Base-by-base conservation (phyloP, 1,140 invertebrate genomes). In the Plodia interpunctella region DNA sequence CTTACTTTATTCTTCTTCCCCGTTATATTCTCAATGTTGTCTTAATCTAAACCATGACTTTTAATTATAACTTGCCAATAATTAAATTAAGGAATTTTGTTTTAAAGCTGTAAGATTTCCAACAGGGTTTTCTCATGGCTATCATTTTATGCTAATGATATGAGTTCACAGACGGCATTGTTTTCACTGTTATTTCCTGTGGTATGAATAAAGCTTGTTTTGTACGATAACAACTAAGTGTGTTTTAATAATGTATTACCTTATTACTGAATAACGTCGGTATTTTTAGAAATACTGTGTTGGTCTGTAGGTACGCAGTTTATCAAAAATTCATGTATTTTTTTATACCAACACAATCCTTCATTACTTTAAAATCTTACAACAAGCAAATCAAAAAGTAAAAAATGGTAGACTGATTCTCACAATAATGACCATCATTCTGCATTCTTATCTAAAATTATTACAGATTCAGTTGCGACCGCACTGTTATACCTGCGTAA, bases 51-150 rank as follows among this genome's bases (percentile, higher is more conserved):
- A 58, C 56, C 63, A 59, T 32, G 52, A 30, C 56, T 55, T 58
- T 55, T 65, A 64, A 64, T 64, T 64, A 60, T 50, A 49, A 50
- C 25, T 54, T 20, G 19, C 20, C 30, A n/a, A 10, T 30, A 63
- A 54, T 54, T 49, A 56, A 57, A 25, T 44, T 15, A 63, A 68
- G 21, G 57, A 66, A 72, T 69, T 62, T 53, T 19, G 19, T 25
- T 18, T n/a, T 25, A 53, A 30, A 64, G 49, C 57, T 55, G 21
- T 59, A 58, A 56, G 38, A 65, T 62, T 53, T 61, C 15, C 32
- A 51, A 56, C 53, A 32, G 63, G 68, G 66, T 70, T 71, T 74
- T 74, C 72, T 56, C 70, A 74, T 65, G 68, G 49, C 55, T 74
- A 28, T 59, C 25, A 67, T 70, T 71, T 65, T 73, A 68, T 70